phyloP scores from a whole-genome alignment of 2,113 vertebrate species.

The Halichoerus grypus region DNA sequence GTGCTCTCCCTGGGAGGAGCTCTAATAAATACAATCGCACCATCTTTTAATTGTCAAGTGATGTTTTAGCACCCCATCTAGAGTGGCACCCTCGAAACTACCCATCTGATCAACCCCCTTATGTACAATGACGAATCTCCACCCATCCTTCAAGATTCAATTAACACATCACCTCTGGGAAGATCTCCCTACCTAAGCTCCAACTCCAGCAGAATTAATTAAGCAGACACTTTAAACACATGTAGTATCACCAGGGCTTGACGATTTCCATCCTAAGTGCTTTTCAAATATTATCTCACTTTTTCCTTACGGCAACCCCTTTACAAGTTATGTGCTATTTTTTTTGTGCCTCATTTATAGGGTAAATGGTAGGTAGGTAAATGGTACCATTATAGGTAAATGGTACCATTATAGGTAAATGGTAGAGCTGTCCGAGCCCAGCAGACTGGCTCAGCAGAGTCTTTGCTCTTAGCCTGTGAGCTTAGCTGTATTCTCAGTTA shows the following conservation, averaged over 20 bases:
- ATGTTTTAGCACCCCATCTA: slow-evolving; percentile 48
- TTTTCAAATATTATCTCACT: slow-evolving; percentile 44
- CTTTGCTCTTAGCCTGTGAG: background rate
- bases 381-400: background rate
- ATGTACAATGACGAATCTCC: slow-evolving; percentile 56
- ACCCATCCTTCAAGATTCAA: slow-evolving; percentile 60
- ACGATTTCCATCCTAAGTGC: background rate
- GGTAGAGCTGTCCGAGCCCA: background rate
- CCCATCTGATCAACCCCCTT: slow-evolving; percentile 69
- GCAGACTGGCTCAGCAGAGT: background rate
- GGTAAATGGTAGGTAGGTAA: background rate
- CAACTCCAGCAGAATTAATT: slow-evolving; percentile 11
- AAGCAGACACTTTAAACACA: background rate
- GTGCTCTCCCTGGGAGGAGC: slow-evolving; percentile 27
- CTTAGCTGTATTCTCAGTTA: background rate
- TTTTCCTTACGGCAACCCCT: background rate
- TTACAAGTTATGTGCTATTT: background rate
- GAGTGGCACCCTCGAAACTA: slow-evolving; percentile 65
- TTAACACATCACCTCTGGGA: slow-evolving; percentile 48
- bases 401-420: background rate
- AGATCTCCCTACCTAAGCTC: background rate
- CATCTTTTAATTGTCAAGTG: slow-evolving; percentile 65
- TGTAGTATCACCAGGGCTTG: background rate
- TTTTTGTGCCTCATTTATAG: background rate
- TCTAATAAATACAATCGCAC: slow-evolving; percentile 58